These are phyloP conservation scores for Acanthochromis polyacanthus DNA, from an alignment of 2,113 vertebrate genomes.

Conservation along the genomic window DNA sequence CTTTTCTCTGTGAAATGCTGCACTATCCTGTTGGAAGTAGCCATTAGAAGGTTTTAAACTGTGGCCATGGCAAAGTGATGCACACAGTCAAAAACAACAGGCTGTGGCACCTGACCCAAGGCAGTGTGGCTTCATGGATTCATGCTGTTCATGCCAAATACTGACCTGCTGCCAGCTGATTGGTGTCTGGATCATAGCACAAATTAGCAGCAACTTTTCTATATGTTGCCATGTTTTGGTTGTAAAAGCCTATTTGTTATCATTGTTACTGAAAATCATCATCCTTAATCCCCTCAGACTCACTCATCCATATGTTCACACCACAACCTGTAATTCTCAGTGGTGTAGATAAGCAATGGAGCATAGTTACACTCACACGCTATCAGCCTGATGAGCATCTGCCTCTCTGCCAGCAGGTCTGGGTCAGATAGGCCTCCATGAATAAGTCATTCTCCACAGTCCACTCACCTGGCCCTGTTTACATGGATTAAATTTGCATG, in stretches of 20 bases:
- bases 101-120: no score
- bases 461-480: conserved; percentile 70
- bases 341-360: conserved; percentile 28
- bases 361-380: conserved; percentile 55
- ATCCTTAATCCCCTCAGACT: not conserved
- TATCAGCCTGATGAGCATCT: conserved; percentile 42
- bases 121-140: no score
- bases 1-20: no score
- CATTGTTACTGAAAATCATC: not conserved
- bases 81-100: no score
- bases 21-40: no score
- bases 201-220: no score
- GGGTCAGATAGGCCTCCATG: conserved; percentile 60
- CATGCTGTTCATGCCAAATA: no score
- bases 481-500: conserved; percentile 76
- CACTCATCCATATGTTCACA: conserved; percentile 18
- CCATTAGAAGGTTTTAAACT: no score
- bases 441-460: conserved; percentile 72
- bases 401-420: conserved; percentile 10
- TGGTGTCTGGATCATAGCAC: no score
- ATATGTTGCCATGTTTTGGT: not conserved
- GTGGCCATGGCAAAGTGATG: no score
- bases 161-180: no score
- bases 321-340: conserved; percentile 31
- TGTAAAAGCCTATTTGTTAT: not conserved